Evolutionary conservation across 2,888 invertebrate species (phyloP), one percentile per base, ranked within the genome.

Genomic region (Embidobia sp.): DNA sequence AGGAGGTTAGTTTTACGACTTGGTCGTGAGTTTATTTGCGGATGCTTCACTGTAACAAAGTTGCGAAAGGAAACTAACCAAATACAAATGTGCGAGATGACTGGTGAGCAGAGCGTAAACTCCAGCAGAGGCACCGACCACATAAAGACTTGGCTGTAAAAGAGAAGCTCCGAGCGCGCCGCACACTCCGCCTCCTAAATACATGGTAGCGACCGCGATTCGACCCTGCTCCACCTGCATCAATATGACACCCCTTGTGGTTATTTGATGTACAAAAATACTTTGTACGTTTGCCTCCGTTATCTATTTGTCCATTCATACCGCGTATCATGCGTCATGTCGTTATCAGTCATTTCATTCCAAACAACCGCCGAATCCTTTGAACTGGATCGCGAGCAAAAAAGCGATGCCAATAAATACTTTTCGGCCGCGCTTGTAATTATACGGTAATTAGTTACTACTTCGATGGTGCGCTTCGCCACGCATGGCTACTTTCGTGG

Each of bases 121-220:
- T 4, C 97, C 97, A 0, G 96, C 97, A 0, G 97, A 97, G 29
- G 97, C 95, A 13, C 98, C 98, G 46, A 96, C 94, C 81, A 98
- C 92, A 83, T 93, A 93, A 72, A 95, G 93, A 73, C 91, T 91
- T 18, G 95, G 95, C 88, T 95, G 94, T 84, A 95, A 91, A 63
- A 94, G 93, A 18, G 94, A 93, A 0, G 95, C 94, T 40, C 94
- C 95, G 74, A 96, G 90, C 26, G 95, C 93, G 79, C 95, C 95
- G 49, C 93, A 94, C 40, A 94, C 90, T 78, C 95, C 95, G 15
- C 97, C 96, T 6, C 93, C 92, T 79, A 93, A 85, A 91, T 97
- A 97, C 79, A 97, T 91, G 46, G 91, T 85, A 33, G 93, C 92
- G 73, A 95, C 93, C 59, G 95, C 92, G 84, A 93, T 89, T 89